Conservation (phyloP, 53 echinoderm and acorn worm species). For the Paracentrotus lividus region DNA sequence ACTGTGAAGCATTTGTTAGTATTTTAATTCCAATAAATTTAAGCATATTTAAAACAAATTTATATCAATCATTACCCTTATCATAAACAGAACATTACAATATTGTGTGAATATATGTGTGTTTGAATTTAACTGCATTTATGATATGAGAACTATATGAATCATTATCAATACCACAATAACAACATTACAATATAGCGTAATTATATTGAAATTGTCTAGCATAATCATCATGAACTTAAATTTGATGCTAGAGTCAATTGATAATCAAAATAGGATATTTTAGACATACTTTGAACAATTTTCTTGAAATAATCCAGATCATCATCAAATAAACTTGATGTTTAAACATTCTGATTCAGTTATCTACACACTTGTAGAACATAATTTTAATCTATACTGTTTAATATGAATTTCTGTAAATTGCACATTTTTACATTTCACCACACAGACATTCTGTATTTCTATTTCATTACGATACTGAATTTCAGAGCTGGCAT, state of each 20-base stretch:
- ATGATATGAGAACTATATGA: too few relatives aligned
- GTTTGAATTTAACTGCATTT: too few relatives aligned
- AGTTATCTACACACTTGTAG: background rate
- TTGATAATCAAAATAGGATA: background rate
- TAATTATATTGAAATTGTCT: too few relatives aligned
- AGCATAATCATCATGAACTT: too few relatives aligned
- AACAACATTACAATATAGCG: too few relatives aligned
- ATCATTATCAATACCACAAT: too few relatives aligned
- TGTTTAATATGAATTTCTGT: background rate
- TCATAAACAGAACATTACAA: background rate
- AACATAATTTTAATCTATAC: background rate
- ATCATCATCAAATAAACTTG: background rate
- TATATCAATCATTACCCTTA: background rate
- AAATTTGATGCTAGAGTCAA: background rate
- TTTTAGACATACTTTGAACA: background rate
- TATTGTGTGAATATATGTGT: too few relatives aligned
- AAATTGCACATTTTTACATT: background rate
- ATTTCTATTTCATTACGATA: background rate
- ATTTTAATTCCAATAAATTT: background rate
- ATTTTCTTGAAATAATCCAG: background rate
- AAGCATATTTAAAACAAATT: background rate
- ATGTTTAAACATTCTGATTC: background rate
- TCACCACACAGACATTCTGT: background rate
- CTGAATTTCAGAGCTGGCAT: background rate
- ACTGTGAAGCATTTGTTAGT: background rate